Percentiles rank a stretch among this genome's conserved stretches.
phyloP scores from a whole-genome alignment of 2,888 invertebrate species.

The Lobophora halterata region DNA sequence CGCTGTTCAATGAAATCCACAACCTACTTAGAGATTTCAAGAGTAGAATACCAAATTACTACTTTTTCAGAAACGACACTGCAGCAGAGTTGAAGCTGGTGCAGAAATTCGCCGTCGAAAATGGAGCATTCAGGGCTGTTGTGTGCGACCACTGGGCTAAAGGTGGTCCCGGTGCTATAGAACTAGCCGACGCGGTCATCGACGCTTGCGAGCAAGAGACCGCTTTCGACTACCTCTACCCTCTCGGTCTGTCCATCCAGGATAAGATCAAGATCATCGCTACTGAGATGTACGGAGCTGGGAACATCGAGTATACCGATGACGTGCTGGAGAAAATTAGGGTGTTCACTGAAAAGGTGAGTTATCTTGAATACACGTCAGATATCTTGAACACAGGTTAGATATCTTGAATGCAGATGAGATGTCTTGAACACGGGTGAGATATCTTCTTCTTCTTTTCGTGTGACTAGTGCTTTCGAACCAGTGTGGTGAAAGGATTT shows the following conservation, averaged over 20 bases:
- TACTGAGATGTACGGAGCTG: constrained; percentile 97
- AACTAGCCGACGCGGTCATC: constrained; percentile 93
- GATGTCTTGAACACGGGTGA: too few relatives aligned
- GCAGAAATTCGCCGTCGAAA: constrained; percentile 84
- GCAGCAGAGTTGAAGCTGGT: constrained; percentile 90
- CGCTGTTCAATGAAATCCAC: too few relatives aligned
- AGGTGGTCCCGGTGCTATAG: constrained; percentile 93
- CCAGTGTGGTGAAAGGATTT: too few relatives aligned
- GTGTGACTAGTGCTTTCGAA: too few relatives aligned
- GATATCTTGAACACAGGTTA: too few relatives aligned
- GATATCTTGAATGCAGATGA: too few relatives aligned
- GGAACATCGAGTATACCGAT: constrained; percentile 87
- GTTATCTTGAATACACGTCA: too few relatives aligned
- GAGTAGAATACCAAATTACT: too few relatives aligned
- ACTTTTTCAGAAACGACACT: constrained; percentile 87
- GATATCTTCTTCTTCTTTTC: too few relatives aligned
- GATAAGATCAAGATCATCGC: constrained; percentile 95
- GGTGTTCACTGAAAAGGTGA: constrained; percentile 87
- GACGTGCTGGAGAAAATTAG: constrained; percentile 86
- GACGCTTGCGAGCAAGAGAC: constrained; percentile 85
- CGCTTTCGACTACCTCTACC: constrained; percentile 86
- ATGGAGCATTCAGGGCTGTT: constrained; percentile 94
- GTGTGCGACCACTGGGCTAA: constrained; percentile 93
- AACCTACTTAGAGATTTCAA: too few relatives aligned
- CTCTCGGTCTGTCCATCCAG: constrained; percentile 85